phyloP scores from a whole-genome alignment of 2,113 vertebrate species.

The Lepidothrix coronata region DNA sequence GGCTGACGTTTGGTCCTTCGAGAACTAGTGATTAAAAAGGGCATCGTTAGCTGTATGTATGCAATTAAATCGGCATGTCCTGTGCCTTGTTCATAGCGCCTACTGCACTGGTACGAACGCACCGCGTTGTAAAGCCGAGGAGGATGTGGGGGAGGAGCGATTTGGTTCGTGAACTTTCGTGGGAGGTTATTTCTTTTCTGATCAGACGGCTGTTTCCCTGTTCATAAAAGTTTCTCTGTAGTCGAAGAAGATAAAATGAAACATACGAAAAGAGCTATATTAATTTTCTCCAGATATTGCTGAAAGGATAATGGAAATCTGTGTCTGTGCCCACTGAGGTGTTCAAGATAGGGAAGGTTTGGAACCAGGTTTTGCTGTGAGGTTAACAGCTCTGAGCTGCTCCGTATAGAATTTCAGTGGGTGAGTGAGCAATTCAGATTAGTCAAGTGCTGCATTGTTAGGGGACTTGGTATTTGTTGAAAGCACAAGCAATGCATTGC shows the following conservation, averaged over 20 bases:
- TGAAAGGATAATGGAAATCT: background rate
- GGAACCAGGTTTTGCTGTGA: conserved; percentile 52
- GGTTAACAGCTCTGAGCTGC: conserved; percentile 19
- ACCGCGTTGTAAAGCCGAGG: background rate
- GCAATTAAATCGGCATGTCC: background rate
- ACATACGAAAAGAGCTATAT: background rate
- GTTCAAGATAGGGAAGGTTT: conserved; percentile 13
- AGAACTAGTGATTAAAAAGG: background rate
- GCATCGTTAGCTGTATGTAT: background rate
- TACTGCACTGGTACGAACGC: background rate
- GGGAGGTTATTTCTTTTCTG: conserved; percentile 30
- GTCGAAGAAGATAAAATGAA: background rate
- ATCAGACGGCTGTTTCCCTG: background rate
- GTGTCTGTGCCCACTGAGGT: background rate
- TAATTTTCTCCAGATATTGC: background rate
- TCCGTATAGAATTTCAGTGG: conserved; percentile 65
- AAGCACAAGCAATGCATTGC: conserved; percentile 29
- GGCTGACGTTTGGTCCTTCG: background rate
- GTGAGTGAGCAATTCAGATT: conserved; percentile 65
- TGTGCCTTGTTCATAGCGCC: background rate
- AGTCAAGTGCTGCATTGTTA: conserved; percentile 66
- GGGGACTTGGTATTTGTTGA: conserved; percentile 42
- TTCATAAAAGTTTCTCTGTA: background rate
- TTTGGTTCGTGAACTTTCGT: conserved; percentile 43
- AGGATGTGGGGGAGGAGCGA: conserved; percentile 23